Conservation (phyloP, 2,888 invertebrate species). For the Pocota personata region DNA sequence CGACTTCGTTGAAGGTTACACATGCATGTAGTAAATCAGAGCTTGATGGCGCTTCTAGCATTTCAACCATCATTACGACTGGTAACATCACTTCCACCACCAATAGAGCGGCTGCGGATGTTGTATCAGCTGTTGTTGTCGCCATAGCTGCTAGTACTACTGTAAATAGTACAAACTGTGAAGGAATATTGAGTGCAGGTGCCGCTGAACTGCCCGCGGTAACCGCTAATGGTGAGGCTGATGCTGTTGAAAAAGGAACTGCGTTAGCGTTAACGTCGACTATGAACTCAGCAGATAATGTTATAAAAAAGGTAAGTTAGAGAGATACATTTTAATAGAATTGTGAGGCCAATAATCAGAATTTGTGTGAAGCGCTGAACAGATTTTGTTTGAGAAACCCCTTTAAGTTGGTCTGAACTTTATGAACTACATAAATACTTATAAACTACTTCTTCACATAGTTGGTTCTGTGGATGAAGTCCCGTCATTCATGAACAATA, state of each 20-base stretch:
- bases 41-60: constrained; percentile 50
- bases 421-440: no score
- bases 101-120: constrained; percentile 75
- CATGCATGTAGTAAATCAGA: constrained; percentile 60
- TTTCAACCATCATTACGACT: constrained; percentile 60
- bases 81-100: constrained; percentile 55
- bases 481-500: no score
- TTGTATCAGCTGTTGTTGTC: constrained; percentile 75
- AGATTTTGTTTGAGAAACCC: no score
- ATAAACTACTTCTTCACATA: no score
- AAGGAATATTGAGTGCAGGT: constrained; percentile 51
- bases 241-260: constrained; percentile 59
- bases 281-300: constrained; percentile 60
- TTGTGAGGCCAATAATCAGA: no score
- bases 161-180: constrained; percentile 71
- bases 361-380: no score
- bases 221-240: constrained; percentile 68
- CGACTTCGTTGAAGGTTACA: constrained; percentile 42
- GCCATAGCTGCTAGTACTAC: constrained; percentile 77
- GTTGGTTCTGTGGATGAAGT: no score
- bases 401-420: no score
- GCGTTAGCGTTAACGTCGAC: constrained; percentile 59
- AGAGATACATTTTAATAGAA: no score
- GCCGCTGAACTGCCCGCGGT: constrained; percentile 42
- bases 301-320: constrained; percentile 64